Percentiles rank a stretch among this genome's conserved stretches.
Evolutionary conservation across 1,140 invertebrate genomes (phyloP).

Genomic region (Penaeus chinensis): DNA sequence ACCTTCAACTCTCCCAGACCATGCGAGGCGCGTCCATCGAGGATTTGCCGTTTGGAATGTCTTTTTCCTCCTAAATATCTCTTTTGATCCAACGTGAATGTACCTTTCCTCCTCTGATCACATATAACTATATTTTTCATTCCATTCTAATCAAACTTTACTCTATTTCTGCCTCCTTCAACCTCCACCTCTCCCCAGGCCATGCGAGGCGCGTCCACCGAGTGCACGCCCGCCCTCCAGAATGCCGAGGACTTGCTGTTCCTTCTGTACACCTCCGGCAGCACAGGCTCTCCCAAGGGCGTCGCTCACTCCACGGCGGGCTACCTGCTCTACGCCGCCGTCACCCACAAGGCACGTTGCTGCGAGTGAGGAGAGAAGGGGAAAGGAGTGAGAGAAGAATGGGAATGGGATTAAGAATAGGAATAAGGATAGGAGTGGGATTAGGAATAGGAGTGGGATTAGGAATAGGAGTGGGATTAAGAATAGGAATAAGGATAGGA

Average conservation of each 20-base stretch:
- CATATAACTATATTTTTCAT: no score
- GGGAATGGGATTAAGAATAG: no score
- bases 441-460: no score
- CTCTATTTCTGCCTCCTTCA: neutral
- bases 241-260: constrained; percentile 73
- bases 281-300: constrained; percentile 74
- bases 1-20: no score
- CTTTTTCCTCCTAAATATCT: no score
- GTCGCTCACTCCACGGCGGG: constrained; percentile 72
- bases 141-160: no score
- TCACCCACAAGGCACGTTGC: constrained; percentile 70
- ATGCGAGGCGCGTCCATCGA: no score
- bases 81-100: no score
- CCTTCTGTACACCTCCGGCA: constrained; percentile 74
- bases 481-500: no score
- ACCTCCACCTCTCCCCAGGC: constrained; percentile 30
- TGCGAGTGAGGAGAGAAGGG: neutral
- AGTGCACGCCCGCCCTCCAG: constrained; percentile 69
- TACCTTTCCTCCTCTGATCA: neutral
- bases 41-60: no score
- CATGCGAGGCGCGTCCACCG: constrained; percentile 53
- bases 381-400: neutral
- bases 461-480: no score
- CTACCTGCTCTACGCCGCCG: constrained; percentile 71
- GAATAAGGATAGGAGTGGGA: no score